Evolutionary conservation across 2,888 invertebrate genomes (phyloP).

Genomic region (Limulus polyphemus): DNA sequence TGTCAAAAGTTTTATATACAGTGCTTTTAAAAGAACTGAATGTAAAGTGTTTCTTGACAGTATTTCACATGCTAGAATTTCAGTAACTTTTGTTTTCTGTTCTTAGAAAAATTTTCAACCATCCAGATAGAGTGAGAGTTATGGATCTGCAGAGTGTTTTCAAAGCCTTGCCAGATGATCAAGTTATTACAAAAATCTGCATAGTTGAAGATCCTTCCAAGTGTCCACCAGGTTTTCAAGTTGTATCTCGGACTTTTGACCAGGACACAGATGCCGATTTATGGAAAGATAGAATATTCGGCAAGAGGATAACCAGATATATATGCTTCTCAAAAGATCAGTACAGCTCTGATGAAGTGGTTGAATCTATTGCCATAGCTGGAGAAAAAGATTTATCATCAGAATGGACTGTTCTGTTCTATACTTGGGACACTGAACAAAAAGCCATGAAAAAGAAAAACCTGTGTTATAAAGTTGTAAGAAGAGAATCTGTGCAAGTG

Average conservation of each 20-base stretch:
- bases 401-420: constrained; percentile 71
- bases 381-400: constrained; percentile 77
- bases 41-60: too few species aligned
- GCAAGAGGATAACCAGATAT: constrained; percentile 66
- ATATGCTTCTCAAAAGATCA: constrained; percentile 74
- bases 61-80: too few species aligned
- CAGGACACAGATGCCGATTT: constrained; percentile 88
- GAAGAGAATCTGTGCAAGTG: constrained; percentile 49
- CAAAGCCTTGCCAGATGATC: constrained; percentile 57
- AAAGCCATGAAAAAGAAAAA: constrained; percentile 78
- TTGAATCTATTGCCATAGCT: constrained; percentile 61
- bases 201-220: constrained; percentile 50
- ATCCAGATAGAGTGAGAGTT: too few species aligned
- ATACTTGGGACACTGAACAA: constrained; percentile 68
- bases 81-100: too few species aligned
- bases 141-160: neutral
- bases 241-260: constrained; percentile 74
- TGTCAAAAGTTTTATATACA: too few species aligned
- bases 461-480: constrained; percentile 54
- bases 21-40: too few species aligned
- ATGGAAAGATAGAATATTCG: constrained; percentile 62
- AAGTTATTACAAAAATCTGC: constrained; percentile 67
- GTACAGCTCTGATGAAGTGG: constrained; percentile 51
- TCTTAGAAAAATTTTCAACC: too few species aligned
- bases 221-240: constrained; percentile 49